These are phyloP conservation scores for Drosophila diplacantha DNA, from an alignment of 2,888 invertebrate species.

Conservation along the genomic window DNA sequence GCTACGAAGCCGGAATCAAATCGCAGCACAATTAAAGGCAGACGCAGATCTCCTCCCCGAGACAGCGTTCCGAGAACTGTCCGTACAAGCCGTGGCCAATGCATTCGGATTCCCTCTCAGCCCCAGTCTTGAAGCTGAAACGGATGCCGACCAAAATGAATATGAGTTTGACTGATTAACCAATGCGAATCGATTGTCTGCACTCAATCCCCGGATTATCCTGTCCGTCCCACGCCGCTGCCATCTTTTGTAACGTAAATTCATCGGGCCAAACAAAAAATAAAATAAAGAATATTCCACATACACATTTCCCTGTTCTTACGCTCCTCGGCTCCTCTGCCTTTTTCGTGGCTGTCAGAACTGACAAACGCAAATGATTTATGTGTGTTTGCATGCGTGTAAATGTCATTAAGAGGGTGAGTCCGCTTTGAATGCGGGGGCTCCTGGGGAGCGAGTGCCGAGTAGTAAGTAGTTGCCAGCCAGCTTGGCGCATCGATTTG, in stretches of 20 bases:
- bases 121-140: slow-evolving; percentile 2
- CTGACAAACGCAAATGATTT: slow-evolving; percentile 76
- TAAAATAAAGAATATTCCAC: slow-evolving; percentile 25
- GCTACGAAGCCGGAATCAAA: slow-evolving; percentile 10
- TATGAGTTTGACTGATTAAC: slow-evolving; percentile 64
- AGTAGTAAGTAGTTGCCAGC: slow-evolving; percentile 31
- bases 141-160: slow-evolving; percentile 18
- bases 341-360: slow-evolving; percentile 65
- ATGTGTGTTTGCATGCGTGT: slow-evolving; percentile 74
- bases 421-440: slow-evolving; percentile 16
- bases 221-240: slow-evolving; percentile 21
- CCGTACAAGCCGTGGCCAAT: slow-evolving; percentile 45
- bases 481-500: slow-evolving; percentile 34
- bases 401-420: slow-evolving; percentile 73
- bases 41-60: background rate
- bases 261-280: slow-evolving; percentile 30
- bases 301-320: slow-evolving; percentile 4
- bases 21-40: slow-evolving; percentile 22
- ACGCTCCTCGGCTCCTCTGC: slow-evolving; percentile 13
- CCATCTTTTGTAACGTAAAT: slow-evolving; percentile 42
- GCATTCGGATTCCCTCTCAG: slow-evolving; percentile 41
- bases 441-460: slow-evolving; percentile 42
- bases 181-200: slow-evolving; percentile 66
- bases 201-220: slow-evolving; percentile 57
- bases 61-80: slow-evolving; percentile 26